These are phyloP conservation scores for Zele albiditarsus DNA, from an alignment of 2,888 invertebrate species.

Conservation along the genomic window DNA sequence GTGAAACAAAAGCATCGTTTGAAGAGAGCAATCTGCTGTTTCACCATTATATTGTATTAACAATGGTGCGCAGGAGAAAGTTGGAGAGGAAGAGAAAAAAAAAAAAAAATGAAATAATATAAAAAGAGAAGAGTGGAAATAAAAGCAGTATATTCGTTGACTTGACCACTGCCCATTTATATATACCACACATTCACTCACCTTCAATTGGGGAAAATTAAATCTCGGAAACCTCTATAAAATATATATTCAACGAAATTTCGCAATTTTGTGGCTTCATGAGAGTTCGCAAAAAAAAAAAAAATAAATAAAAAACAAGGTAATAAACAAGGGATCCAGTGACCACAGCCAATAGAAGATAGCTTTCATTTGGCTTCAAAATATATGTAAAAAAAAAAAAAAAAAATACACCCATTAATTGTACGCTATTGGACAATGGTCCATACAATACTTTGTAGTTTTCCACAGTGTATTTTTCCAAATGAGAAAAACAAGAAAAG, in stretches of 20 bases:
- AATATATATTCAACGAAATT: conserved; percentile 58
- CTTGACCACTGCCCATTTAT: conserved; percentile 28
- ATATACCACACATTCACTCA: conserved; percentile 7
- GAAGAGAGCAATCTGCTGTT: conserved; percentile 41
- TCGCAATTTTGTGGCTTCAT: conserved; percentile 65
- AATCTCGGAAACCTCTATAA: conserved; percentile 60
- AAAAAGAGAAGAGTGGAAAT: conserved; percentile 27
- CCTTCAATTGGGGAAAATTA: conserved; percentile 51
- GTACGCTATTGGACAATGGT: conserved; percentile 42
- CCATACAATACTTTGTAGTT: conserved; percentile 44
- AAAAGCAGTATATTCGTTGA: conserved; percentile 1
- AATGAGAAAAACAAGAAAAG: background rate
- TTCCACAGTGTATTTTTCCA: conserved; percentile 20
- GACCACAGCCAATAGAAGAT: conserved; percentile 42
- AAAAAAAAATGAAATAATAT: conserved; percentile 34
- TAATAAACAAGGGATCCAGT: conserved; percentile 37
- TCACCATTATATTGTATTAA: conserved; percentile 21
- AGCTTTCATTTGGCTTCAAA: conserved; percentile 61
- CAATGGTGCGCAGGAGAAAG: conserved; percentile 31
- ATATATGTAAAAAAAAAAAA: conserved; percentile 44
- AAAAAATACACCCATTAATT: conserved; percentile 41
- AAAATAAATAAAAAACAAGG: background rate
- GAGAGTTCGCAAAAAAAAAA: conserved; percentile 52
- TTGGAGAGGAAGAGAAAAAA: conserved; percentile 19
- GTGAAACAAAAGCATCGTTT: conserved; percentile 31